Base-by-base conservation (phyloP, 1,140 invertebrate genomes). In the Pseudomyrmex gracilis region DNA sequence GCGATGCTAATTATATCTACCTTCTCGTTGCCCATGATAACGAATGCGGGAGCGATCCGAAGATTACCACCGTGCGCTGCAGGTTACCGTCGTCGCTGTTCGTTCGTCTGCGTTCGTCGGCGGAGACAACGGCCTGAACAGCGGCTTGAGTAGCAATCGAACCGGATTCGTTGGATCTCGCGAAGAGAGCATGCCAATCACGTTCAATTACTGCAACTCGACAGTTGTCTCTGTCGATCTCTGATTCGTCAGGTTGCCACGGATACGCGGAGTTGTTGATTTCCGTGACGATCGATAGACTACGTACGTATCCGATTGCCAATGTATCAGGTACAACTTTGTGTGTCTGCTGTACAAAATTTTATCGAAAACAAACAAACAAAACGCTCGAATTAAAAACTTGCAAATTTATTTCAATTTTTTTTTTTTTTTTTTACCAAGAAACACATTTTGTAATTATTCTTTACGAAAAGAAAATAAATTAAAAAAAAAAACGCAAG, bases 161-260 rank as follows among this genome's bases (percentile, higher is more conserved):
- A 82, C 45, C 58, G 78, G 70, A 73, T 82, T 73, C 22, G 47
- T 82, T 22, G 22, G 24, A 73, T 71, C 78, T 73, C 13, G 9
- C 20, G 24, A 8, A 70, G 51, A 15, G 67, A 13, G 45, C 22
- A 82, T 73, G n/a, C 58, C 78, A 24, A 82, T 71, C 67, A 68
- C 51, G 51, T 70, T 12, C 64, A 58, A 78, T 78, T 78, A 70
- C 76, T 34, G 34, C 34, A 70, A 24, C 58, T 63, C 45, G 60
- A 76, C 51, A 51, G 34, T 70, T 70, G 76, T 78, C 64, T 20
- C 20, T 66, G 34, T 58, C 43, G 20, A 13, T 17, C 66, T 60
- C 66, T 85, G 47, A 83, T 87, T 85, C 87, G 22, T 71, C 60
- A 10, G 22, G 89, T 91, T 89, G 49, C 80, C 71, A 91, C 84